phyloP scores from a whole-genome alignment of 2,113 vertebrate species.

The Macrotis lagotis region DNA sequence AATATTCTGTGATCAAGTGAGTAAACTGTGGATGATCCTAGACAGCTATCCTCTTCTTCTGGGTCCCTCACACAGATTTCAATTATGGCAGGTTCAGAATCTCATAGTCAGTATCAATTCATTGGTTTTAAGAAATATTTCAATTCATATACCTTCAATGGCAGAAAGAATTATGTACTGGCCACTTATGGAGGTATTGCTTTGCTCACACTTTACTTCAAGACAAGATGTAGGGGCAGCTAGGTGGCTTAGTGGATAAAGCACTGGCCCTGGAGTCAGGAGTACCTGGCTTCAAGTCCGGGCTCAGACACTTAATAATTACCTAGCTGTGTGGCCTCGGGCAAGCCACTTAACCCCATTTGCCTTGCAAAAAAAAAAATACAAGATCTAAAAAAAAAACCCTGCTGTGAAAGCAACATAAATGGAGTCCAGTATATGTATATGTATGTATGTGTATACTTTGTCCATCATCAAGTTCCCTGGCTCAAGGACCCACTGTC shows the following conservation, averaged over 20 bases:
- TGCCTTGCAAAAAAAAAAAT: no score
- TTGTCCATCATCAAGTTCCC: slow-evolving; percentile 65
- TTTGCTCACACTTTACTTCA: slow-evolving; percentile 90
- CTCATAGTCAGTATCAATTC: slow-evolving; percentile 90
- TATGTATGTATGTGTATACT: slow-evolving; percentile 65
- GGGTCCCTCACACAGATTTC: no score
- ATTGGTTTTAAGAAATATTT: slow-evolving; percentile 97
- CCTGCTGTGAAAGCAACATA: slow-evolving; percentile 90
- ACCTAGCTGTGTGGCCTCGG: no score
- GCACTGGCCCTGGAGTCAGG: no score
- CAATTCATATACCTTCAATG: slow-evolving; percentile 91
- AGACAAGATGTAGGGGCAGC: slow-evolving; percentile 93
- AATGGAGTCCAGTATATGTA: slow-evolving; percentile 70
- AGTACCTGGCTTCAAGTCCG: no score
- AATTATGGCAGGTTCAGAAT: slow-evolving; percentile 94
- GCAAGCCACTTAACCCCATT: no score
- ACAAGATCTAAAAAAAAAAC: no score
- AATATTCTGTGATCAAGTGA: no score
- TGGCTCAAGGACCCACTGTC: slow-evolving; percentile 65
- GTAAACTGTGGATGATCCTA: no score
- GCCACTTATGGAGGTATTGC: slow-evolving; percentile 90
- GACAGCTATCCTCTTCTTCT: no score
- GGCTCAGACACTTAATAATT: no score
- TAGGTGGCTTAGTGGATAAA: no score
- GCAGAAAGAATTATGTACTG: slow-evolving; percentile 96